A percentile compares a stretch with the other conserved stretches of the same genome.
Evolutionary conservation across 2,113 vertebrate genomes (phyloP).

Genomic region (Triplophysa siluroides): DNA sequence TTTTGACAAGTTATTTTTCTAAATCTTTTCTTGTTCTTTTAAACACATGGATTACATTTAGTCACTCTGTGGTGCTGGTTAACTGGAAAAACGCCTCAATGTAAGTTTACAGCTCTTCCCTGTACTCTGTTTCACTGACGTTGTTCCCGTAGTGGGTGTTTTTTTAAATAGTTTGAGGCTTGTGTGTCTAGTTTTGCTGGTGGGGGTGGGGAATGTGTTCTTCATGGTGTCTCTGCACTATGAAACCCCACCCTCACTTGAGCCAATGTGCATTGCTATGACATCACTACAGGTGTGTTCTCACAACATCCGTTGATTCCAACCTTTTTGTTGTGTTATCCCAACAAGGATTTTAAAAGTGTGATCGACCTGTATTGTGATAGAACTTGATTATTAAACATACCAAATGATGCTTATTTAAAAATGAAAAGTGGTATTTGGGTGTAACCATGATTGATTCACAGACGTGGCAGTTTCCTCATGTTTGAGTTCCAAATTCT

Average conservation of each 20-base stretch:
- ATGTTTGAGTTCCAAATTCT: too few relatives aligned
- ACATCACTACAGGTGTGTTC: slow-evolving; percentile 3
- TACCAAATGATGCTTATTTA: too few relatives aligned
- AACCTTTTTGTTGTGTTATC: background rate
- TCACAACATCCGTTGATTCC: background rate
- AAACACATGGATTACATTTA: too few relatives aligned
- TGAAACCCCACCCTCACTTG: background rate
- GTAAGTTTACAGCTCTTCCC: slow-evolving; percentile 36
- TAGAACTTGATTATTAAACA: too few relatives aligned
- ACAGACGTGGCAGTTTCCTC: too few relatives aligned
- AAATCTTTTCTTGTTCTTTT: background rate
- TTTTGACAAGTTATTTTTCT: background rate
- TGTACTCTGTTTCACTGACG: background rate
- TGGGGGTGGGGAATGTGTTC: background rate
- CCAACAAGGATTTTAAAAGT: too few relatives aligned
- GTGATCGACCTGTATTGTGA: too few relatives aligned
- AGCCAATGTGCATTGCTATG: background rate
- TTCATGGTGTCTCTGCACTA: background rate
- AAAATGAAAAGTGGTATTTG: too few relatives aligned
- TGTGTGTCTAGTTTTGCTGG: background rate
- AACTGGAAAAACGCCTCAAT: too few relatives aligned
- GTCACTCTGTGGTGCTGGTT: too few relatives aligned
- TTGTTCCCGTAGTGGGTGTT: background rate
- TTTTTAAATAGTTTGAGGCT: slow-evolving; percentile 13
- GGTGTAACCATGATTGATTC: too few relatives aligned